phyloP scores from a whole-genome alignment of 2,113 vertebrate species.

The Vulpes lagopus region DNA sequence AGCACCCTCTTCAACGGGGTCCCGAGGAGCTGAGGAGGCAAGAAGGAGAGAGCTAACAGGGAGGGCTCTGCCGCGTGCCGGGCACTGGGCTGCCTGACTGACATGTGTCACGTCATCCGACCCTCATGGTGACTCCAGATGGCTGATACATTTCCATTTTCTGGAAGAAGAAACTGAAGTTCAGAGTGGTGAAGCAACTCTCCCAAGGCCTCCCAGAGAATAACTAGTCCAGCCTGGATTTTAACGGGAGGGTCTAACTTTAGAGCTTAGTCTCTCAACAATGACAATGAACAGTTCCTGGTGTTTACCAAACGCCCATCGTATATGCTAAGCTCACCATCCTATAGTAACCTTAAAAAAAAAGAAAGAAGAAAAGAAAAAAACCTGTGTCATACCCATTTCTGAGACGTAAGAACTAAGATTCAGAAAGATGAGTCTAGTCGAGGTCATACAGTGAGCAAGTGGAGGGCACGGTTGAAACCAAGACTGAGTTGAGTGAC shows the following conservation, averaged over 20 bases:
- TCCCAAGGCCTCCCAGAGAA: background rate
- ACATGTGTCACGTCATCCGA: background rate
- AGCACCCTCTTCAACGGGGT: background rate
- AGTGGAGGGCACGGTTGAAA: background rate
- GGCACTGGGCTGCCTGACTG: background rate
- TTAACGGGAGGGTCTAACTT: background rate
- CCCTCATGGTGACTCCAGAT: background rate
- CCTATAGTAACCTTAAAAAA: background rate
- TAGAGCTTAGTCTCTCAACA: background rate
- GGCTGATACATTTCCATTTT: background rate
- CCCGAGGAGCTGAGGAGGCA: background rate
- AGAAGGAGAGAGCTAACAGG: background rate
- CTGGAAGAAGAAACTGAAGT: constrained; percentile 22
- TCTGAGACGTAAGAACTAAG: background rate
- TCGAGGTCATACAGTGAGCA: background rate
- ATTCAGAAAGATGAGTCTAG: background rate
- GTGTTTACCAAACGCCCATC: background rate
- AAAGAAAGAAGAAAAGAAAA: too few species aligned
- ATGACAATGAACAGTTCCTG: background rate
- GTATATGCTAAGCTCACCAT: background rate
- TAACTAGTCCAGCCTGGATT: background rate
- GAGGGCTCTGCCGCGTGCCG: background rate
- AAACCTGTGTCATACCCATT: background rate
- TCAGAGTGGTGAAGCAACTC: background rate
- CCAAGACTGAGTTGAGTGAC: background rate